Percentiles rank a stretch among this genome's conserved stretches.
Conservation (phyloP, 2,888 invertebrate species). For the Hermaeophaga mercurialis region DNA sequence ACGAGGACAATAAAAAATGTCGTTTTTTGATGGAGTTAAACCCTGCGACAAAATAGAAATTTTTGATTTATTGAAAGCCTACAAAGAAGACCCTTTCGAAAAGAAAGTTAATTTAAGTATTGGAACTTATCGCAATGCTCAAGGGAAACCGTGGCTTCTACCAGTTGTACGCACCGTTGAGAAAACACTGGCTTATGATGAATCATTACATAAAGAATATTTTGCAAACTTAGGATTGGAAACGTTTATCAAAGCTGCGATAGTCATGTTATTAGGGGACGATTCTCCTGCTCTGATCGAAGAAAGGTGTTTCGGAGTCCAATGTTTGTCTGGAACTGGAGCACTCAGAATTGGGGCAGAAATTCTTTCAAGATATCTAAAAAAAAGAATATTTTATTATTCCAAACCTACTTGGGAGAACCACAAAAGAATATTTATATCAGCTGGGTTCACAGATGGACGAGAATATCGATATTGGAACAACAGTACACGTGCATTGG, state of each 20-base stretch:
- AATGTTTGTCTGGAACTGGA: constrained; percentile 93
- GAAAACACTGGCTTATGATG: constrained; percentile 77
- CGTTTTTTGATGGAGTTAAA: constrained; percentile 69
- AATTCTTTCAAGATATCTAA: constrained; percentile 74
- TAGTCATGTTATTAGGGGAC: constrained; percentile 82
- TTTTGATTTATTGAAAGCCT: constrained; percentile 82
- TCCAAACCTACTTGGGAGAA: constrained; percentile 99
- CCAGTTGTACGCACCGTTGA: constrained; percentile 94
- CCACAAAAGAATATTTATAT: constrained; percentile 83
- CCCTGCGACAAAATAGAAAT: constrained; percentile 91
- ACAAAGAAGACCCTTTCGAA: constrained; percentile 71
- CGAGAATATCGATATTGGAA: constrained; percentile 26
- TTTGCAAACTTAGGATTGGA: constrained; percentile 90
- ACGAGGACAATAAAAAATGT: constrained; percentile 41
- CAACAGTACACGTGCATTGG: constrained; percentile 57
- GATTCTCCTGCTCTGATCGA: constrained; percentile 74
- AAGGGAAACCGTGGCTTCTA: constrained; percentile 95
- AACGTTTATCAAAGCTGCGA: constrained; percentile 75
- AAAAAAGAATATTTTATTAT: constrained; percentile 76
- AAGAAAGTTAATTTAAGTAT: constrained; percentile 92
- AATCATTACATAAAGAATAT: constrained; percentile 91
- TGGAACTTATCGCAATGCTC: constrained; percentile 92
- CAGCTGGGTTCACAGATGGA: constrained; percentile 58
- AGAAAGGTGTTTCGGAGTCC: constrained; percentile 77
- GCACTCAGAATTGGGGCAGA: constrained; percentile 88